Percentiles rank a stretch among this genome's conserved stretches.
Evolutionary conservation across 2,113 vertebrate species (phyloP).

Genomic region (Orycteropus afer): DNA sequence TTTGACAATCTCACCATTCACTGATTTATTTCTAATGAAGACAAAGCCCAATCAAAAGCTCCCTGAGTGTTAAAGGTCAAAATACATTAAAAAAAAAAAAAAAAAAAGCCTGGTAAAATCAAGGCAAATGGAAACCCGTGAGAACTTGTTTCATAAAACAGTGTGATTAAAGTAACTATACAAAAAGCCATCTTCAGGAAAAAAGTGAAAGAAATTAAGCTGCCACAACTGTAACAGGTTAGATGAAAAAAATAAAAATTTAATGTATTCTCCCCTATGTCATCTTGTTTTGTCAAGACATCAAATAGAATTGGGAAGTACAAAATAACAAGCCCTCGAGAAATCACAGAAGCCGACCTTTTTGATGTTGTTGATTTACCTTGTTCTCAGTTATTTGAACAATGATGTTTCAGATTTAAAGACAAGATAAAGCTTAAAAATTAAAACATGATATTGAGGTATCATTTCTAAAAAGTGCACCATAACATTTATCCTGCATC

Average conservation of each 20-base stretch:
- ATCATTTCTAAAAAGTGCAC: slow-evolving; percentile 73
- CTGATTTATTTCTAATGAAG: slow-evolving; percentile 89
- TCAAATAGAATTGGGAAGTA: slow-evolving; percentile 98
- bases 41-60: slow-evolving; percentile 82
- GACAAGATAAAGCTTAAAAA: slow-evolving; percentile 89
- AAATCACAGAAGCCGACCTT: slow-evolving; percentile 92
- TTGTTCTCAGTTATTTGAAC: slow-evolving; percentile 92
- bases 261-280: slow-evolving; percentile 94
- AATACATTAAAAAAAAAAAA: slow-evolving; percentile 86
- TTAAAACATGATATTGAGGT: slow-evolving; percentile 85
- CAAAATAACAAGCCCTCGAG: slow-evolving; percentile 95
- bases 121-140: slow-evolving; percentile 81
- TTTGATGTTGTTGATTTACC: slow-evolving; percentile 96
- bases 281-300: slow-evolving; percentile 96
- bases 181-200: slow-evolving; percentile 86
- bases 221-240: slow-evolving; percentile 89
- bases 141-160: slow-evolving; percentile 80
- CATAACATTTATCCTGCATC: slow-evolving; percentile 80
- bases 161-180: slow-evolving; percentile 88
- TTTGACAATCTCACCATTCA: slow-evolving; percentile 88
- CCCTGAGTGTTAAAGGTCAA: slow-evolving; percentile 88
- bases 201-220: slow-evolving; percentile 87
- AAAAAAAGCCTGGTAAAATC: slow-evolving; percentile 84
- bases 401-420: slow-evolving; percentile 90
- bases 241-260: slow-evolving; percentile 92